Percentiles rank a stretch among this genome's conserved stretches.
Conservation (phyloP, 2,113 vertebrate genomes). For the Pseudorectes ferrugineus region DNA sequence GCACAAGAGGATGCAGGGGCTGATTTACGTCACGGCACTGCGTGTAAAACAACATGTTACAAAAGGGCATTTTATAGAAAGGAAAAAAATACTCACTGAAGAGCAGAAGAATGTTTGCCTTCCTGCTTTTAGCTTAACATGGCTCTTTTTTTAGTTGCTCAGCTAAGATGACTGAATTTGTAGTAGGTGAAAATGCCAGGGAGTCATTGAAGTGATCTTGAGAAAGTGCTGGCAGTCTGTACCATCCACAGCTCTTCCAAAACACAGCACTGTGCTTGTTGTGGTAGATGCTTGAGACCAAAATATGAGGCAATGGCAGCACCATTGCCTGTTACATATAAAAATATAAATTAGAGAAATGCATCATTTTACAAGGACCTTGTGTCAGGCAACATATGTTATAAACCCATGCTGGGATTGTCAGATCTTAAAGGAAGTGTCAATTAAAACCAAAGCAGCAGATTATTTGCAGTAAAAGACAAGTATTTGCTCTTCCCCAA, state of each 20-base stretch:
- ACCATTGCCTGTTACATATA: background rate
- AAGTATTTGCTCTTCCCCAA: background rate
- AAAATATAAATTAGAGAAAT: background rate
- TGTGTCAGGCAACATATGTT: background rate
- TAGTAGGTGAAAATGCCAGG: background rate
- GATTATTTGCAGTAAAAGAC: background rate
- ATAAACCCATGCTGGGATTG: background rate
- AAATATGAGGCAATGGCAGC: background rate
- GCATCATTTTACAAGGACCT: background rate
- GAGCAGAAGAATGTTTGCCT: slow-evolving; percentile 45
- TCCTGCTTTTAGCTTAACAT: slow-evolving; percentile 33
- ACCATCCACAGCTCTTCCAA: background rate
- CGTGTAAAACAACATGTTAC: background rate
- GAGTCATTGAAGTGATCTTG: background rate
- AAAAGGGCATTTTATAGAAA: slow-evolving; percentile 58
- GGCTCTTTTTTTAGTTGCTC: slow-evolving; percentile 1
- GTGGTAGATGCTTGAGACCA: background rate
- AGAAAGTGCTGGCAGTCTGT: background rate
- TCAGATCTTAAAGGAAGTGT: background rate
- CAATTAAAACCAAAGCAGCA: background rate
- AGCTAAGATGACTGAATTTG: background rate
- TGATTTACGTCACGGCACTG: slow-evolving; percentile 43
- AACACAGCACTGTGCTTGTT: background rate
- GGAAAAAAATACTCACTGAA: background rate
- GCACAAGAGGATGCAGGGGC: slow-evolving; percentile 41